Evolutionary conservation across 2,888 invertebrate genomes (phyloP).

Genomic region (Tetheella fluctuosa): DNA sequence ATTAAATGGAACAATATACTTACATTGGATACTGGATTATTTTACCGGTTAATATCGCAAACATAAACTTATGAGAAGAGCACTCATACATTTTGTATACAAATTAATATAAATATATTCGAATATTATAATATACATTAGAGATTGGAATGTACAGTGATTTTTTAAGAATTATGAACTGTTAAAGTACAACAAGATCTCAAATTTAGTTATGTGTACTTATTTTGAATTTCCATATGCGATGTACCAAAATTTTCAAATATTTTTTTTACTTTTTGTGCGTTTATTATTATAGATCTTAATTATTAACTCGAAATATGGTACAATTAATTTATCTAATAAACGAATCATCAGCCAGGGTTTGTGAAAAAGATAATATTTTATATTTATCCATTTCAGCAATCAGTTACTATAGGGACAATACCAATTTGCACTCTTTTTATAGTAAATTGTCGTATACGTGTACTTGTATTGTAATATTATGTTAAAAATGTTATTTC

Average conservation of each 20-base stretch:
- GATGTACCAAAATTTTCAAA: background rate
- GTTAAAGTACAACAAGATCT: slow-evolving; percentile 61
- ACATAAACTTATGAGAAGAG: slow-evolving; percentile 45
- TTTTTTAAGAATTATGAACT: slow-evolving; percentile 27
- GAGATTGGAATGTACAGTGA: slow-evolving; percentile 29
- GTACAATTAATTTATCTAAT: background rate
- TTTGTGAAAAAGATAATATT: background rate
- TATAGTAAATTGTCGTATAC: background rate
- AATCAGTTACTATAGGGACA: background rate
- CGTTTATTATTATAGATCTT: slow-evolving; percentile 4
- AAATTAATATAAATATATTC: slow-evolving; percentile 31
- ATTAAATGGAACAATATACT: background rate
- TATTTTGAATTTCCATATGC: background rate
- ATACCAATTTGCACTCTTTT: background rate
- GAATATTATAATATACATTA: slow-evolving; percentile 21
- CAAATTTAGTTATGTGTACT: slow-evolving; percentile 26
- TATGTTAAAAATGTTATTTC: slow-evolving; percentile 6
- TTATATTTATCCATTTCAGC: background rate
- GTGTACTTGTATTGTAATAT: background rate
- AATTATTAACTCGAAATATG: background rate
- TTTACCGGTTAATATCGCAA: slow-evolving; percentile 16
- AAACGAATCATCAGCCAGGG: background rate
- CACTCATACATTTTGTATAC: slow-evolving; percentile 46
- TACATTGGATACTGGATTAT: background rate
- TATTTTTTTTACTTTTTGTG: background rate